phyloP scores from a whole-genome alignment of 2,797 vertebrate species.

The Spizella passerina region DNA sequence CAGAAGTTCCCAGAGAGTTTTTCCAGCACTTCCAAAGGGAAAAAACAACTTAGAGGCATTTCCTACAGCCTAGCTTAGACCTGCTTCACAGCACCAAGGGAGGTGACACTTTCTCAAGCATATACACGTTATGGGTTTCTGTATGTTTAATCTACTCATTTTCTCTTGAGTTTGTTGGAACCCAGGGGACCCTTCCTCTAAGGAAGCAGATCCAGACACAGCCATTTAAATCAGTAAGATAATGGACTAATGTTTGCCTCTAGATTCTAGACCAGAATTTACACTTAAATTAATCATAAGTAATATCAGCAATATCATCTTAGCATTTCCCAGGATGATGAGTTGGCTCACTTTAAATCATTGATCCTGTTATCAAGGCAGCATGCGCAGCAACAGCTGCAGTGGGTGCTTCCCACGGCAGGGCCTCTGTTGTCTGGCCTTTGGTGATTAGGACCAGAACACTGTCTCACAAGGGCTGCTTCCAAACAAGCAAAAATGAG shows the following conservation, averaged over 20 bases:
- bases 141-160: background rate
- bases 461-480: background rate
- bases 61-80: background rate
- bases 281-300: background rate
- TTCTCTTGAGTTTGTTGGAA: background rate
- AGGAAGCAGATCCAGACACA: background rate
- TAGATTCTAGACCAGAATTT: background rate
- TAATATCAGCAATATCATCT: background rate
- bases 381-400: background rate
- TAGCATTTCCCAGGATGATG: background rate
- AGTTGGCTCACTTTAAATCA: background rate
- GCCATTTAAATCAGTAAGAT: background rate
- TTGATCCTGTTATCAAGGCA: background rate
- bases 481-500: background rate
- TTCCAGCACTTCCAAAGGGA: background rate
- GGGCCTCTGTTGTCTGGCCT: background rate
- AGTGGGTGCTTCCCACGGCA: background rate
- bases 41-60: background rate
- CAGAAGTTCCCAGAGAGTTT: background rate
- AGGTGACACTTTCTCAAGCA: background rate
- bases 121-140: background rate
- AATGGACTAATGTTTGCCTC: background rate
- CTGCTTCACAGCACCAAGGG: background rate
- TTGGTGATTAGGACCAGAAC: background rate
- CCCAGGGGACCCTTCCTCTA: background rate